Evolutionary conservation across 2,797 vertebrate genomes (phyloP).

Genomic region (Ptychadena robeensis): DNA sequence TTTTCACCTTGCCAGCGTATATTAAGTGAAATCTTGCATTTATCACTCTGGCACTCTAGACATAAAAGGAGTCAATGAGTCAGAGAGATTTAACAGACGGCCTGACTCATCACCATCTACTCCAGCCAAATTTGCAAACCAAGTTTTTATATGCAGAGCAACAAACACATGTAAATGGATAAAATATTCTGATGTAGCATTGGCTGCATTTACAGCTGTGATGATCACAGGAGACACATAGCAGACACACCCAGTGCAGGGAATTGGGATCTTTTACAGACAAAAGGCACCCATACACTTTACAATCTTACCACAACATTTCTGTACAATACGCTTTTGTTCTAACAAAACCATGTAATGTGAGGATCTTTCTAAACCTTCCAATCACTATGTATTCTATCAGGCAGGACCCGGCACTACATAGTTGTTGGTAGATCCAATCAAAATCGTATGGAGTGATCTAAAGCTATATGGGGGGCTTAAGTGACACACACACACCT

Average conservation of each 20-base stretch:
- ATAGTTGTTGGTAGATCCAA: too few relatives aligned
- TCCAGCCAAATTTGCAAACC: background rate
- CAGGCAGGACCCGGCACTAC: too few relatives aligned
- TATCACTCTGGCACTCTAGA: background rate
- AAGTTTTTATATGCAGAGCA: background rate
- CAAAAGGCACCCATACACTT: too few relatives aligned
- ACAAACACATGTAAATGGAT: background rate
- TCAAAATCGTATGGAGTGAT: too few relatives aligned
- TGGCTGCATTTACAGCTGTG: background rate
- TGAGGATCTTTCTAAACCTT: too few relatives aligned
- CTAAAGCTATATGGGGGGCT: too few relatives aligned
- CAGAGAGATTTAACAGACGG: background rate
- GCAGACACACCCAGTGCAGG: background rate
- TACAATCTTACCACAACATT: too few relatives aligned
- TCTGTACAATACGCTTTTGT: too few relatives aligned
- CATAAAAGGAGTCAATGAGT: background rate
- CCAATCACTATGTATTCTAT: too few relatives aligned
- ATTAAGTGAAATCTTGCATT: background rate
- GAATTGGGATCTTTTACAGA: too few relatives aligned
- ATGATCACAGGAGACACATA: background rate
- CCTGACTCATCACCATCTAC: background rate
- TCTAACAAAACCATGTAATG: too few relatives aligned
- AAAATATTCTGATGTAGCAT: background rate
- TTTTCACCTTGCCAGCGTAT: background rate
- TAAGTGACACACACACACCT: too few relatives aligned